Conservation (phyloP, 2,113 vertebrate species). For the Dipodomys spectabilis region DNA sequence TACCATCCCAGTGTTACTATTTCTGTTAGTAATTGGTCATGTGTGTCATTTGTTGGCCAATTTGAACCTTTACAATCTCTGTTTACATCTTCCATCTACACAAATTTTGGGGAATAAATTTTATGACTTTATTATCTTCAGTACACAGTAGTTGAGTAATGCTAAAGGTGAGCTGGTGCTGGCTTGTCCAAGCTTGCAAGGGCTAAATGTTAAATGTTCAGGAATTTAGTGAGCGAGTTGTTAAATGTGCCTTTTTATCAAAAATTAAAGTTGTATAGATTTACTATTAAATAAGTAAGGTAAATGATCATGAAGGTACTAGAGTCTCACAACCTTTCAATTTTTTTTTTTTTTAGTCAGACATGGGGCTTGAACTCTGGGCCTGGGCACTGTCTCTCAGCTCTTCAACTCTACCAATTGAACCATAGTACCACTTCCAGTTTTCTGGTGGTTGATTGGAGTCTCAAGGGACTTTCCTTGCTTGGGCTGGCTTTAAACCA, state of each 20-base stretch:
- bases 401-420: too few species aligned
- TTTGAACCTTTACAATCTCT: constrained; percentile 24
- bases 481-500: too few species aligned
- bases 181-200: not conserved
- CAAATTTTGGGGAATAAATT: constrained; percentile 39
- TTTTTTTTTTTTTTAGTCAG: not conserved
- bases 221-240: not conserved
- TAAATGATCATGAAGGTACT: not conserved
- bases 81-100: constrained; percentile 38
- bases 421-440: too few species aligned
- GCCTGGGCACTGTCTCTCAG: too few species aligned
- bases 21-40: constrained; percentile 45
- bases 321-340: not conserved
- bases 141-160: not conserved
- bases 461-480: too few species aligned
- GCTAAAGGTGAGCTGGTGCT: not conserved
- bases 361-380: too few species aligned
- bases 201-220: constrained; percentile 5
- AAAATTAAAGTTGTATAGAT: constrained; percentile 2
- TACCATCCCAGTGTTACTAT: constrained; percentile 15
- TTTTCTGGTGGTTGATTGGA: too few species aligned
- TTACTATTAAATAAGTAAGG: constrained; percentile 7
- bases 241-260: not conserved
- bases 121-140: constrained; percentile 41
- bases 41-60: constrained; percentile 54